Evolutionary conservation across 2,888 invertebrate species (phyloP).

Genomic region (Scaptomyza caliginosa): DNA sequence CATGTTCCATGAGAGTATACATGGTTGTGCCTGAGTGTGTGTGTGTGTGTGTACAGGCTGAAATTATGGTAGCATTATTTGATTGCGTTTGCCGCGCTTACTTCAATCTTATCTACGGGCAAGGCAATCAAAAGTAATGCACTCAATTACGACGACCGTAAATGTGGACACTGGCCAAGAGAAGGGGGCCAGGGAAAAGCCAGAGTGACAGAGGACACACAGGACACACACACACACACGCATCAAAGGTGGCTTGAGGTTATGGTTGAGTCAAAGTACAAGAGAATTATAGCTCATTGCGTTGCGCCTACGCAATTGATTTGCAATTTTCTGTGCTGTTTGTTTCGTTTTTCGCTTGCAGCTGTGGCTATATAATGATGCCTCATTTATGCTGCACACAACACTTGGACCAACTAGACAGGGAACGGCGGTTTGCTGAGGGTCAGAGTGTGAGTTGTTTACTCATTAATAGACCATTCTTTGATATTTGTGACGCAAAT

Average conservation of each 20-base stretch:
- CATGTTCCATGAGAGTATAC: background rate
- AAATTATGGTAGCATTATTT: constrained; percentile 61
- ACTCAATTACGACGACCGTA: constrained; percentile 66
- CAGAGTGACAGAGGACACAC: too few relatives aligned
- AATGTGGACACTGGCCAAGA: constrained; percentile 38
- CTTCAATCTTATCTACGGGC: constrained; percentile 42
- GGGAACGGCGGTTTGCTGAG: background rate
- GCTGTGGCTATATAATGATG: background rate
- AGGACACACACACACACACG: background rate
- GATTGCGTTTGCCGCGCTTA: constrained; percentile 46
- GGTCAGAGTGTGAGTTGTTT: background rate
- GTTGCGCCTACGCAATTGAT: background rate
- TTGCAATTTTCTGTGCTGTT: background rate
- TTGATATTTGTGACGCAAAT: background rate
- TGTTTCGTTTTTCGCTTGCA: background rate
- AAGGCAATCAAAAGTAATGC: constrained; percentile 71
- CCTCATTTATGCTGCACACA: background rate
- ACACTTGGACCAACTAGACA: background rate
- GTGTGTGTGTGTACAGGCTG: constrained; percentile 20
- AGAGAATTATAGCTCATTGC: background rate
- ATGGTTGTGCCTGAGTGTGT: background rate
- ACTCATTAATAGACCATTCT: background rate
- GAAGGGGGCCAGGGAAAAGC: too few relatives aligned
- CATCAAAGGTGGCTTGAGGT: background rate
- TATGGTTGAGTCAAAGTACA: background rate